These are phyloP conservation scores for Sparus aurata DNA, from an alignment of 2,797 vertebrate genomes.

Conservation along the genomic window DNA sequence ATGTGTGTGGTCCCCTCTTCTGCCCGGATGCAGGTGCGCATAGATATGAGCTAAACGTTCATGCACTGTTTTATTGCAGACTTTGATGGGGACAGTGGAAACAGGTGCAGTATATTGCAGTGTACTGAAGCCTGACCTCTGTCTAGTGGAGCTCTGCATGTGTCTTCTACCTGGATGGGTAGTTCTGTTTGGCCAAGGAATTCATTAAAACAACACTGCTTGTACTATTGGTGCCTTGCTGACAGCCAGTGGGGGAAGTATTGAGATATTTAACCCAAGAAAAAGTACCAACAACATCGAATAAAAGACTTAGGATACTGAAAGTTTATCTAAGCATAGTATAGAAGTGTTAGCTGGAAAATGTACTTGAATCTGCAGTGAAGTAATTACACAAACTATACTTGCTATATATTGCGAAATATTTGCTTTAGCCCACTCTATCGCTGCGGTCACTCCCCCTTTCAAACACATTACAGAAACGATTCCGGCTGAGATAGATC, in stretches of 20 bases:
- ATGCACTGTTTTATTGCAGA: slow-evolving; percentile 41
- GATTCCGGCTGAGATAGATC: too few species aligned
- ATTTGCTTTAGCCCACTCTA: too few species aligned
- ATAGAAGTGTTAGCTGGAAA: background rate
- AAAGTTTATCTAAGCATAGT: too few species aligned
- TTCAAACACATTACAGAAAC: too few species aligned
- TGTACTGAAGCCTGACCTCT: slow-evolving; percentile 46
- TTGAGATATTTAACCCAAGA: background rate
- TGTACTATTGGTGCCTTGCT: background rate
- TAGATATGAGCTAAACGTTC: slow-evolving; percentile 50
- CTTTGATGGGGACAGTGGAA: slow-evolving; percentile 41
- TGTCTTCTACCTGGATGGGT: slow-evolving; percentile 1
- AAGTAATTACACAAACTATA: too few species aligned
- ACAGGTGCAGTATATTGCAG: slow-evolving; percentile 49
- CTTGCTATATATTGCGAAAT: too few species aligned
- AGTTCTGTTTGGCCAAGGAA: background rate
- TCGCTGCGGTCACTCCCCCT: too few species aligned
- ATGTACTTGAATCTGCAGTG: background rate
- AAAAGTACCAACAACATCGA: too few species aligned
- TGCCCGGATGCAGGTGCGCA: slow-evolving; percentile 56
- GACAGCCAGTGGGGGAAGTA: background rate
- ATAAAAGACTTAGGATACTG: background rate
- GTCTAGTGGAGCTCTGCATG: slow-evolving; percentile 4
- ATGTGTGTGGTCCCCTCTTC: slow-evolving; percentile 46
- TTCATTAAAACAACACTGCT: slow-evolving; percentile 4